Evolutionary conservation across 2,888 invertebrate species (phyloP), one percentile per base, ranked within the genome.

Genomic region (Caenorhabditis wallacei): DNA sequence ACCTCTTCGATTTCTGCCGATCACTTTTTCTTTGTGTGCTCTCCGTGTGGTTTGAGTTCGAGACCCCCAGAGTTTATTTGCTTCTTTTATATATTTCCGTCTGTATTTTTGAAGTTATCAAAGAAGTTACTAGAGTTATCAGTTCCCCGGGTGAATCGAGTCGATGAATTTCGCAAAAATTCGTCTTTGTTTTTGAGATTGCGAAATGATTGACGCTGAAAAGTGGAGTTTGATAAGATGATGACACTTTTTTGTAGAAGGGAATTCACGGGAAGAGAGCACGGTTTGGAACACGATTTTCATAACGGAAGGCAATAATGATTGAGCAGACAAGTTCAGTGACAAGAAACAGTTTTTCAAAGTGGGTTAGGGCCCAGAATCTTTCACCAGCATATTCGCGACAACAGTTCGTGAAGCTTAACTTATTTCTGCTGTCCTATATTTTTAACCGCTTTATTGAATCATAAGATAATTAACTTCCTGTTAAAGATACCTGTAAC

Each of bases 171-270:
- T 61, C 26, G 43, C 2, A 1, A 26, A 8, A 18, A 18, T 51
- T 51, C 26, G 5, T 24, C 3, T 63, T 63, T 24, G 5, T 43
- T 2, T 43, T 43, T 4, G 13, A 11, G 11, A 53, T 53, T 53
- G 24, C 53, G 53, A 53, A 53, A 53, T 51, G 22, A 4, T 51
- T 51, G 18, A 18, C 40, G 11, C 10, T 24, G 24, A 53, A 26
- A 3, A 26, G n/a, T 46, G 26, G 46, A 63, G 61, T 63, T 63
- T 63, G 64, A 64, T 64, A 64, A 64, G 64, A 16, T 64, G 64
- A 64, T 64, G 48, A 63, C 63, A 63, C 63, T 63, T 48, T 46
- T 48, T 48, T n/a, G n/a, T n/a, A n/a, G n/a, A n/a, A n/a, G 11
- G 2, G 5, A 48, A 43, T 26, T 43, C 24, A 24, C 43, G 43